Evolutionary conservation across 2,113 vertebrate species (phyloP), one percentile per base, ranked within the genome.

Genomic region (Sminthopsis crassicaudata): DNA sequence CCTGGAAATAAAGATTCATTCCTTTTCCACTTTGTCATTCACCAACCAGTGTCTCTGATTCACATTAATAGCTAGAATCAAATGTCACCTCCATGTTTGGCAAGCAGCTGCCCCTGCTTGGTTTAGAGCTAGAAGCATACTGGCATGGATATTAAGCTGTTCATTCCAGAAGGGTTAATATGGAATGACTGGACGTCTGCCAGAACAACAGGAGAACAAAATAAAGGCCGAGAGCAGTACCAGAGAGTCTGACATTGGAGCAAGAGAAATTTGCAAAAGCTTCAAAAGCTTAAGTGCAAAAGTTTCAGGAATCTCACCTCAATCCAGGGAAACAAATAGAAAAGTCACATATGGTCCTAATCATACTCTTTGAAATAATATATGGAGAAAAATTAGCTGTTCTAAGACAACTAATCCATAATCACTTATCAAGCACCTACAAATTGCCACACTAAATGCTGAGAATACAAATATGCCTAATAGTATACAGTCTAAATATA

Each of bases 41-140:
- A 93, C 94, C 97, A 91, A 25, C 95, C 53, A 19, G 94, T 96
- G 92, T 67, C 97, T 97, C 89, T 90, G 92, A 53, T 98, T 96
- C 96, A 94, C 91, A 96, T 91, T 98, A 97, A 98, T 98, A 92
- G 46, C 94, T 97, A 53, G 95, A 95, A 92, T 97, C 95, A 96
- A 96, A 97, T 19, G 7, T 96, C 96, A 95, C 96, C 95, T 97
- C 97, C 91, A 94, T 91, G 93, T 97, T 94, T 97, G 97, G 97
- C 96, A 96, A 96, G 98, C 95, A 95, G 95, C 98, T 97, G 93
- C 97, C 97, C 97, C 98, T 97, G 60, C 98, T 98, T 98, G 97
- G 96, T 98, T 98, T 97, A 93, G 96, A 97, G 95, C 96, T 98
- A 97, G 98, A 97, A 96, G 94, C 93, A 96, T 98, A 97, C 98